Conservation (phyloP, 2,797 vertebrate species). For the Oreochromis grahami region DNA sequence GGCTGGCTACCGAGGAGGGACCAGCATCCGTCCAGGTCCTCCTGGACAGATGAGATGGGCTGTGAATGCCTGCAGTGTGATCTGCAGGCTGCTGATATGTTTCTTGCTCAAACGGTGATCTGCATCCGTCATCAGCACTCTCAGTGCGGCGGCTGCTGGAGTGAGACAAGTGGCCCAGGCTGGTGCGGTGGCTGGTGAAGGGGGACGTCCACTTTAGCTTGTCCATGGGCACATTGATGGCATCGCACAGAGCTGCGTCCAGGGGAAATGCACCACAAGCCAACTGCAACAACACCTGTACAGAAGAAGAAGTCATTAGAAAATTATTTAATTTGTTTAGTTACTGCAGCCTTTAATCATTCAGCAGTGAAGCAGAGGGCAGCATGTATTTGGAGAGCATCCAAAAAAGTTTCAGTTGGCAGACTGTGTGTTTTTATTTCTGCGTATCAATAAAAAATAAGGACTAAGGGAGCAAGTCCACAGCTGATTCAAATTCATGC, state of each 20-base stretch:
- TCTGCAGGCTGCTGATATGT: conserved; percentile 42
- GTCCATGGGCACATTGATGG: conserved; percentile 87
- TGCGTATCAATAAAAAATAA: background rate
- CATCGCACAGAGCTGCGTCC: conserved; percentile 81
- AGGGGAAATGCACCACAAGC: conserved; percentile 89
- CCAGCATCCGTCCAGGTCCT: conserved; percentile 29
- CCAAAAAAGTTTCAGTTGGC: background rate
- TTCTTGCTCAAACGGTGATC: background rate
- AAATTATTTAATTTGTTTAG: background rate
- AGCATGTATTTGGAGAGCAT: background rate
- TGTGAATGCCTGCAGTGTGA: background rate
- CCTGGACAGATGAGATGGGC: conserved; percentile 35
- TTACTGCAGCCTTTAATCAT: background rate
- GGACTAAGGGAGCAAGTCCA: background rate
- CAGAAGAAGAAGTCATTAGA: background rate
- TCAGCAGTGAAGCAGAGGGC: background rate
- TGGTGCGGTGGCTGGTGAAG: conserved; percentile 85
- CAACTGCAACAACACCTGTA: conserved; percentile 88
- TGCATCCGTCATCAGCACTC: conserved; percentile 24
- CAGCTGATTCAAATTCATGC: background rate
- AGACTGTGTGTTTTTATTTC: background rate
- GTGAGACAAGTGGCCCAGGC: conserved; percentile 76
- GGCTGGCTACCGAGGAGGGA: conserved; percentile 34
- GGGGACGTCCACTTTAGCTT: conserved; percentile 96
- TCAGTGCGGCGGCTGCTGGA: conserved; percentile 56